These are phyloP conservation scores for Azorinus chamasolen DNA, from an alignment of 2,888 invertebrate species.

Conservation along the genomic window DNA sequence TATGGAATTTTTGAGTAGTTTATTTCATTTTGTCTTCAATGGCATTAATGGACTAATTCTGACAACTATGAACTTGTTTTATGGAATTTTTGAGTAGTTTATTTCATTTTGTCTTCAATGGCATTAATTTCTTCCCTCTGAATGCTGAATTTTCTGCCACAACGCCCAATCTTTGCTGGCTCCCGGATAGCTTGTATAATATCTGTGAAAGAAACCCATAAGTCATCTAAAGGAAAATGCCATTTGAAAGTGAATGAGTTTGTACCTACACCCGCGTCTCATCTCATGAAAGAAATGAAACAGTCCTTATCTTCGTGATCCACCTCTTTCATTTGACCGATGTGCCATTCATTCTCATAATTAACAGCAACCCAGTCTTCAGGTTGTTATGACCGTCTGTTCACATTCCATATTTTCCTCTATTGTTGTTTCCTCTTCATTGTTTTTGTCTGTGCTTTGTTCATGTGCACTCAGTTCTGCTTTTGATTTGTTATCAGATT, in stretches of 20 bases:
- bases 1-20: too few species aligned
- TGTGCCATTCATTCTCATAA: conserved; percentile 23
- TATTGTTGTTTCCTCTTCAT: not conserved
- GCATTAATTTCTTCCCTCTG: conserved; percentile 3
- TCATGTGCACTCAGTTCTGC: not conserved
- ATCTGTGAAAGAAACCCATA: conserved; percentile 6
- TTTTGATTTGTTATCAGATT: not conserved
- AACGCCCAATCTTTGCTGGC: conserved; percentile 13
- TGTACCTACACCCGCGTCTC: not conserved
- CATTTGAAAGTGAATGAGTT: conserved; percentile 13
- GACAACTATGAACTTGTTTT: too few species aligned
- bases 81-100: too few species aligned
- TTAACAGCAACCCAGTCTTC: conserved; percentile 25
- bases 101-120: conserved; percentile 2
- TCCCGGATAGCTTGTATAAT: not conserved
- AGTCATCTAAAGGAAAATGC: conserved; percentile 10
- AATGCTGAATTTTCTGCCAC: conserved; percentile 6
- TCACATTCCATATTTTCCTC: not conserved
- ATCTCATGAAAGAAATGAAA: conserved; percentile 10
- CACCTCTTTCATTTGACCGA: conserved; percentile 12
- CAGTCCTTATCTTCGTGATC: conserved; percentile 14
- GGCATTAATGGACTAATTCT: too few species aligned
- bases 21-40: conserved; percentile 3
- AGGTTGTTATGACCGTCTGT: not conserved
- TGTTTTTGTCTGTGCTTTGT: not conserved